Evolutionary conservation across 2,888 invertebrate genomes (phyloP), one percentile per base, ranked within the genome.

Genomic region (Drosophila mimetica): DNA sequence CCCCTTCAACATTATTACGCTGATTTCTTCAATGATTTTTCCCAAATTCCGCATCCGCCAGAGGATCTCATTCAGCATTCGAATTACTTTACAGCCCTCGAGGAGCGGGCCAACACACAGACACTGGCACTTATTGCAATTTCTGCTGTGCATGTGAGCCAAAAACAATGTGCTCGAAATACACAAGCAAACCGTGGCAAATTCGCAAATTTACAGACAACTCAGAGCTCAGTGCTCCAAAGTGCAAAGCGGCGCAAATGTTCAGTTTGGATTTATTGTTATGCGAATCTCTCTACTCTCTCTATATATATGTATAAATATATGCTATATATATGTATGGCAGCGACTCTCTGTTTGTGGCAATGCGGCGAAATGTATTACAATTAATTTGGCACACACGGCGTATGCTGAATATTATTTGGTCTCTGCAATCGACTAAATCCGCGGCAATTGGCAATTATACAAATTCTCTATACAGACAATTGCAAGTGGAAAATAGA

Each of bases 361-460:
- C 77, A 84, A 32, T 70, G 77, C 84, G 64, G 65, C 36, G 69
- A 83, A 76, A 57, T 69, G 71, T 58, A 48, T 79, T 59, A 69
- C 78, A 84, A 77, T 82, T 87, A 84, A 89, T 89, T 89, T 89
- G 86, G 88, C 88, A 84, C 86, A 82, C 77, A 65, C 73, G 72
- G 47, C 71, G 71, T 75, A 72, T 75, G 73, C 58, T 66, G 65
- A 72, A 75, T 75, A 66, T 75, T 60, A 59, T 71, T 71, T 74
- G 61, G 64, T 46, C 65, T 48, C 75, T 74, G 76, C 65, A 87
- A 84, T 89, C 79, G 86, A 76, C 67, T 83, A 84, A 88, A 84
- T 86, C 88, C 84, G 89, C 79, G 71, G 75, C 88, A 87, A 85
- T 84, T 84, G 89, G 83, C 84, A 84, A 84, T 88, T 89, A 85